These are phyloP conservation scores for Phaenicophaeus curvirostris DNA, from an alignment of 2,797 vertebrate genomes.

Conservation along the genomic window DNA sequence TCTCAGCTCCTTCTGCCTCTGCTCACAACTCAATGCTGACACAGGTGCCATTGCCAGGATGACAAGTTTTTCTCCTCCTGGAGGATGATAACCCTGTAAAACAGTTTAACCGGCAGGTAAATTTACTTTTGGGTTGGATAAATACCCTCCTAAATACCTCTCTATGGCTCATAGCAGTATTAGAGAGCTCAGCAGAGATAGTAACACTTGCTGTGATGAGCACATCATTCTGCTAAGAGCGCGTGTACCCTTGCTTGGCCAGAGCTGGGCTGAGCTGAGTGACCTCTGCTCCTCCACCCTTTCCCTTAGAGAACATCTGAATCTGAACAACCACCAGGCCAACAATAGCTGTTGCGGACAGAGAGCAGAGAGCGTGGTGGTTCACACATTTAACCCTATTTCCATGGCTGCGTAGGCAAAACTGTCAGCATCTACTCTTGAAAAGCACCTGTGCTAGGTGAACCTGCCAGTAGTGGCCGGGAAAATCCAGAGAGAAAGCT, in stretches of 20 bases:
- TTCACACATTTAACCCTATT: background rate
- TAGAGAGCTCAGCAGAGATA: background rate
- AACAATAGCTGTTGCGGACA: background rate
- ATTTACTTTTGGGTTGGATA: background rate
- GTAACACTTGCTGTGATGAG: rapidly evolving
- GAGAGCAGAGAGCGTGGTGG: background rate
- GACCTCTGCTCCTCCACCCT: background rate
- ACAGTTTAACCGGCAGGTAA: background rate
- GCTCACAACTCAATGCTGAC: background rate
- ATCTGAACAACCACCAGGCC: background rate
- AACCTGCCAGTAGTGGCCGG: background rate
- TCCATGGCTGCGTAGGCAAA: background rate
- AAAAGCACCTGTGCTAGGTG: background rate
- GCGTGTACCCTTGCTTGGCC: background rate
- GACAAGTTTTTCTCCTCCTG: background rate
- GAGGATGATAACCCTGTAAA: background rate
- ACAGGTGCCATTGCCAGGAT: background rate
- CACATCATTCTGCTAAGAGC: background rate
- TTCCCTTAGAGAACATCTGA: background rate
- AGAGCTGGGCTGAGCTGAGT: background rate
- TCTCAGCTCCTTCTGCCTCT: background rate
- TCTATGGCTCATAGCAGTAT: background rate
- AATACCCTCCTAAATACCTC: background rate
- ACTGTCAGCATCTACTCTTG: background rate
- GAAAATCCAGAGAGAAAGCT: background rate